A percentile compares a stretch with the other conserved stretches of the same genome.
phyloP scores from a whole-genome alignment of 1,140 invertebrate genomes.

The Papilio xuthus region DNA sequence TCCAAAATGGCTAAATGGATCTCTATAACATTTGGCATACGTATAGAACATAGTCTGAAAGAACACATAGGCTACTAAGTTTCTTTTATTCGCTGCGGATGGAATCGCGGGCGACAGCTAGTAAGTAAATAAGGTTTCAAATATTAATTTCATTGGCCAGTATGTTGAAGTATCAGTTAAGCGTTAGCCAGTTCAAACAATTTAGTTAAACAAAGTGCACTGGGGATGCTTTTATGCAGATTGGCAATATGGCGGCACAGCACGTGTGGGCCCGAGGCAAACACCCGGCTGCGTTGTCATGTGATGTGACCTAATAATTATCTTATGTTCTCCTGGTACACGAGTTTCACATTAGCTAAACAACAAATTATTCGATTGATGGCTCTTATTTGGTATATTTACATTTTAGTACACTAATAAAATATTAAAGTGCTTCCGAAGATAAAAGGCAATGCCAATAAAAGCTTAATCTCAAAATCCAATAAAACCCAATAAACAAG shows the following conservation, averaged over 20 bases:
- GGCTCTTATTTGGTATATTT: background rate
- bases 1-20: too few species aligned
- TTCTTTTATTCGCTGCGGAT: too few species aligned
- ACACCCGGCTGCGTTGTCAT: background rate
- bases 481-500: background rate
- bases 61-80: too few species aligned
- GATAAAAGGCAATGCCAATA: background rate
- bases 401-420: background rate
- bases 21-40: too few species aligned
- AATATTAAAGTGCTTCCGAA: background rate
- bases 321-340: background rate
- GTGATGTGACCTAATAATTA: slow-evolving; percentile 15
- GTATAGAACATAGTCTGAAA: too few species aligned
- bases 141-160: background rate
- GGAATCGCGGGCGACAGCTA: too few species aligned
- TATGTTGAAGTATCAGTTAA: background rate
- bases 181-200: slow-evolving; percentile 10
- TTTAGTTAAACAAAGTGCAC: slow-evolving; percentile 20
- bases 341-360: slow-evolving; percentile 3
- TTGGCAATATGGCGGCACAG: slow-evolving; percentile 13
- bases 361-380: background rate
- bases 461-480: background rate
- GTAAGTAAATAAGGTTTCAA: background rate
- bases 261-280: slow-evolving; percentile 4
- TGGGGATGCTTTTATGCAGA: slow-evolving; percentile 22